Conservation (phyloP, 2,888 invertebrate genomes). For the Conus canariensis region DNA sequence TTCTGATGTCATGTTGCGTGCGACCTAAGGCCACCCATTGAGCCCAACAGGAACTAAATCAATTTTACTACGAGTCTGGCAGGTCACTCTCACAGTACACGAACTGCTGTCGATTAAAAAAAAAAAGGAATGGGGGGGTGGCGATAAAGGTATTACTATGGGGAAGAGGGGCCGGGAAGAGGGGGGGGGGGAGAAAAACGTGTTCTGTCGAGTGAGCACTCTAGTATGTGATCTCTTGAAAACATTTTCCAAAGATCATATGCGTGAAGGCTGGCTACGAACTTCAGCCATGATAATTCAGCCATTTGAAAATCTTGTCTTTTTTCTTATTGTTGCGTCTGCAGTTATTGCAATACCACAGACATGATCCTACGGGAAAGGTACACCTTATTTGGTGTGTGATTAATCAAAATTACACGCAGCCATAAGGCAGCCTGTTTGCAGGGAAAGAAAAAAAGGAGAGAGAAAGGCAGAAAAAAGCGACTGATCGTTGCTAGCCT, state of each 20-base stretch:
- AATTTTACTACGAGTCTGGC: neutral
- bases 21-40: neutral
- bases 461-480: too few species aligned
- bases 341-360: neutral
- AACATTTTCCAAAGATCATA: neutral
- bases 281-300: neutral
- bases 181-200: neutral
- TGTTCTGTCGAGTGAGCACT: neutral
- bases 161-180: neutral
- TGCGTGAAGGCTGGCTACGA: neutral
- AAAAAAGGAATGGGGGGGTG: neutral
- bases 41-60: neutral
- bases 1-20: neutral
- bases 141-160: neutral
- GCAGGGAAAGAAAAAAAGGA: too few species aligned
- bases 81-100: neutral
- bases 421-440: too few species aligned
- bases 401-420: neutral
- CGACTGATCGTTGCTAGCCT: too few species aligned
- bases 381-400: neutral
- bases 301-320: neutral
- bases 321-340: neutral
- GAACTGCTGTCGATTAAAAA: neutral
- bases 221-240: neutral
- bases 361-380: neutral